Conservation (phyloP, 2,888 invertebrate genomes). For the Lycia hirtaria region DNA sequence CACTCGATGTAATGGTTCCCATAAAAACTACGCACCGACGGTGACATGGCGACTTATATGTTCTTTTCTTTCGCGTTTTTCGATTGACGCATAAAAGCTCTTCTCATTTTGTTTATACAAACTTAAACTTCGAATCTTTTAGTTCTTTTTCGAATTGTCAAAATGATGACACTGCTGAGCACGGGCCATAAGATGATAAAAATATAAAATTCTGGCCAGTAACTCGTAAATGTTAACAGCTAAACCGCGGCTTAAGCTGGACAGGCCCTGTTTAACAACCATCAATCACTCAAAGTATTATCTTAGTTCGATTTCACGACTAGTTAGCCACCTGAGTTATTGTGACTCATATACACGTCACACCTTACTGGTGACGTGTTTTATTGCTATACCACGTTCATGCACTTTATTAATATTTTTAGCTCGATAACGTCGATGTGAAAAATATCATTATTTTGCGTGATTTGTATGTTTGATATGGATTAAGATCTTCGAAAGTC, state of each 20-base stretch:
- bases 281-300: conserved; percentile 24
- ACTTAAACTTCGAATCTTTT: not conserved
- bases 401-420: conserved; percentile 10
- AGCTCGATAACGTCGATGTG: not conserved
- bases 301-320: conserved; percentile 25
- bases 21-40: not conserved
- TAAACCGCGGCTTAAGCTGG: conserved; percentile 7
- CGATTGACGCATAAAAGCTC: not conserved
- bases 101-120: not conserved
- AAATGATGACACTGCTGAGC: not conserved
- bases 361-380: conserved; percentile 14
- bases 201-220: conserved; percentile 6
- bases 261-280: conserved; percentile 6
- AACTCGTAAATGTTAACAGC: conserved; percentile 19
- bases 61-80: not conserved
- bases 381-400: conserved; percentile 10
- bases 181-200: conserved; percentile 1
- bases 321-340: conserved; percentile 19
- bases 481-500: not conserved
- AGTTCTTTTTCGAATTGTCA: not conserved
- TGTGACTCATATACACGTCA: conserved; percentile 20
- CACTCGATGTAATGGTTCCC: conserved; percentile 18
- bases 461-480: too few species aligned
- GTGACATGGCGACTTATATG: not conserved
- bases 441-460: not conserved